A percentile compares a stretch with the other conserved stretches of the same genome.
Conservation (phyloP, 2,797 vertebrate genomes). For the Hafferia zeledoni region DNA sequence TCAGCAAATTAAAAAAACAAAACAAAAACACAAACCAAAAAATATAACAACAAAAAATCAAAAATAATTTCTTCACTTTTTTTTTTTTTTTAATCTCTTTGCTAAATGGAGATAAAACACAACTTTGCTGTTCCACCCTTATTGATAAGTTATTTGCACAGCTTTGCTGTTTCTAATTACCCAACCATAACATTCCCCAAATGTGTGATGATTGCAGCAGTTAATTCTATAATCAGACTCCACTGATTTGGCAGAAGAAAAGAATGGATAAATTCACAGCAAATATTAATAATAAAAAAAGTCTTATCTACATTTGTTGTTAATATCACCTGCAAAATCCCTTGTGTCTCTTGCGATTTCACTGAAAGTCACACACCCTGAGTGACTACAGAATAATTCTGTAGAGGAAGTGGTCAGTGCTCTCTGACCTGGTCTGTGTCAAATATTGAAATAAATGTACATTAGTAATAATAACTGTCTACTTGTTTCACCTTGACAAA, state of each 20-base stretch:
- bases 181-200: background rate
- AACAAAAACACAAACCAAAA: background rate
- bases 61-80: background rate
- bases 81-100: background rate
- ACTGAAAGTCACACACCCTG: background rate
- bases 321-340: background rate
- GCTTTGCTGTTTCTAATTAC: background rate
- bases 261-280: background rate
- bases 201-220: background rate
- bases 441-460: constrained; percentile 2
- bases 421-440: background rate
- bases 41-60: background rate
- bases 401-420: background rate
- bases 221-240: background rate
- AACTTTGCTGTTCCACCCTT: background rate
- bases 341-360: background rate
- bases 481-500: constrained; percentile 1
- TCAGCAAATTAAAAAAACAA: background rate
- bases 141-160: background rate
- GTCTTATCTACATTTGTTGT: background rate
- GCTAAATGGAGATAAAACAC: background rate
- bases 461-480: constrained; percentile 6
- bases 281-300: background rate
- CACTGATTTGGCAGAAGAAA: background rate
- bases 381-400: background rate